Percentiles rank a stretch among this genome's conserved stretches.
Conservation (phyloP, 2,113 vertebrate genomes). For the Saccopteryx bilineata region DNA sequence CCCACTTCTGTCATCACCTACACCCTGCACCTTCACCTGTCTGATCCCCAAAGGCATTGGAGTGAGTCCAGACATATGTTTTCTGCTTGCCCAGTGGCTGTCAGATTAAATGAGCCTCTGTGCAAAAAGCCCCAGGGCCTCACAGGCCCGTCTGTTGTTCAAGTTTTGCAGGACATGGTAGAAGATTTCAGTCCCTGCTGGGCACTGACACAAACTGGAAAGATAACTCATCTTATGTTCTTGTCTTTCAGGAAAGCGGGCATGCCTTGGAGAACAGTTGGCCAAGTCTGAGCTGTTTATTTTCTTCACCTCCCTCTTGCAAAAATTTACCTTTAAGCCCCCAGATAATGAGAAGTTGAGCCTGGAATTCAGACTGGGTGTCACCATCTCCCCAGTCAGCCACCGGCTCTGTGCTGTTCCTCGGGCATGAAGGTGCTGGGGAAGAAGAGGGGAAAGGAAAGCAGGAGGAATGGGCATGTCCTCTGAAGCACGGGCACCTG, state of each 20-base stretch:
- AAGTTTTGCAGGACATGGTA: neutral
- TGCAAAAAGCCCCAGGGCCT: neutral
- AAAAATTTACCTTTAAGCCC: constrained; percentile 90
- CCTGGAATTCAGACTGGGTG: constrained; percentile 67
- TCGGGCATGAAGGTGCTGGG: constrained; percentile 9
- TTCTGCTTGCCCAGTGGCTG: neutral
- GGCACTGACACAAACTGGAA: neutral
- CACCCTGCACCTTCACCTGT: neutral
- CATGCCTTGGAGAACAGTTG: constrained; percentile 91
- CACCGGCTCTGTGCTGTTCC: constrained; percentile 86
- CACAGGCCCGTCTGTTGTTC: neutral
- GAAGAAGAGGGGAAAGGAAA: neutral
- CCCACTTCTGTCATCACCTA: neutral
- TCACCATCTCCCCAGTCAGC: constrained; percentile 77
- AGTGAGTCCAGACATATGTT: neutral
- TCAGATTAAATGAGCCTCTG: neutral
- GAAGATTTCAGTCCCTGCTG: no score
- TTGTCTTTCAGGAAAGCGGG: constrained; percentile 88
- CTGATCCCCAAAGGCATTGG: neutral
- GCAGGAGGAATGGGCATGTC: neutral
- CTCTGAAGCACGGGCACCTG: neutral
- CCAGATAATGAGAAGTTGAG: constrained; percentile 78
- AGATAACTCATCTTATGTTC: neutral
- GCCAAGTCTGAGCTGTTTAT: constrained; percentile 92
- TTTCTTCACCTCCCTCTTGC: constrained; percentile 90